Evolutionary conservation across 2,113 vertebrate species (phyloP).

Genomic region (Osmerus eperlanus): DNA sequence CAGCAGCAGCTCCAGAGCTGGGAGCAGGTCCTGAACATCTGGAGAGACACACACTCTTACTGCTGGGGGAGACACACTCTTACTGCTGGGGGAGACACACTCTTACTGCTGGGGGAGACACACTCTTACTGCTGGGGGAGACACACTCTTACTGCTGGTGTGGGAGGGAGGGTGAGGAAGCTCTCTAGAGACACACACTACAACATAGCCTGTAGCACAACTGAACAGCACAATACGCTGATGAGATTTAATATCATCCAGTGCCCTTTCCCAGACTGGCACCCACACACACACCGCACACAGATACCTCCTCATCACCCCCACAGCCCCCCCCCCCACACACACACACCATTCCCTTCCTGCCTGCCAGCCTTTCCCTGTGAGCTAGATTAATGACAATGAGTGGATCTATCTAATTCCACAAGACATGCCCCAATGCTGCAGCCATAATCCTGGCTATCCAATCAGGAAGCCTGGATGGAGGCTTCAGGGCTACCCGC

Average conservation of each 20-base stretch:
- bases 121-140: too few relatives aligned
- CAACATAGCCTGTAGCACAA: background rate
- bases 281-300: background rate
- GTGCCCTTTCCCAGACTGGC: background rate
- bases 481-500: too few relatives aligned
- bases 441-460: too few relatives aligned
- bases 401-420: background rate
- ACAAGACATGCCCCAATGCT: background rate
- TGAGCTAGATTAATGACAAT: background rate
- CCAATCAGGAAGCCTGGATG: background rate
- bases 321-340: background rate
- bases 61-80: background rate
- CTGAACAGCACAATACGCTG: background rate
- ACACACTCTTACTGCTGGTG: too few relatives aligned
- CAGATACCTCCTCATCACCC: background rate
- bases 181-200: background rate
- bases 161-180: too few relatives aligned
- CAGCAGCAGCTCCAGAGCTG: constrained; percentile 85
- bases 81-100: too few relatives aligned
- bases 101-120: too few relatives aligned
- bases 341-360: background rate
- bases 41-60: constrained; percentile 17
- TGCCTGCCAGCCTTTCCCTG: background rate
- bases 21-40: constrained; percentile 84
- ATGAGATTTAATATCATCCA: background rate